These are phyloP conservation scores for Drosophila fulvimacula DNA, from an alignment of 2,888 invertebrate genomes.

Conservation along the genomic window DNA sequence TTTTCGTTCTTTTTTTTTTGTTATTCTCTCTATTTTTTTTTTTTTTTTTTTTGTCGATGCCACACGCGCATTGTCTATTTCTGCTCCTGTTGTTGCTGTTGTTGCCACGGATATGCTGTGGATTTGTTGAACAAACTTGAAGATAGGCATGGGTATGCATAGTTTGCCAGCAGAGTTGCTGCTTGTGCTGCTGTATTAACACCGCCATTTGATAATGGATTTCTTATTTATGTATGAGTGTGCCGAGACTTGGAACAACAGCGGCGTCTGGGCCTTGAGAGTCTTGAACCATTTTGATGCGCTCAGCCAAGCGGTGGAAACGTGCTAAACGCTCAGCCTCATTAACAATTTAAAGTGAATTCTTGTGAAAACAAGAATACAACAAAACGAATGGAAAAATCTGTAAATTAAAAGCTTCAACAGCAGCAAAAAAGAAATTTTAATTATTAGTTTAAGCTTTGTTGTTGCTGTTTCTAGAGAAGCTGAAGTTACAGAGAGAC, in stretches of 20 bases:
- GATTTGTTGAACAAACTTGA: constrained; percentile 46
- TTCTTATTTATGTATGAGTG: constrained; percentile 65
- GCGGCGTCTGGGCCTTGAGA: constrained; percentile 3
- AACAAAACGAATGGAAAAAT: neutral
- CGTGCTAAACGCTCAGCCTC: constrained; percentile 68
- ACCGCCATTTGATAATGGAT: constrained; percentile 74
- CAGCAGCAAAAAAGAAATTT: neutral
- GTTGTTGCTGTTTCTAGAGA: no score
- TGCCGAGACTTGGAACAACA: constrained; percentile 14
- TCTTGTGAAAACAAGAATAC: constrained; percentile 30
- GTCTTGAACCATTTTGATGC: constrained; percentile 47
- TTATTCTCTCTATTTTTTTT: constrained; percentile 1
- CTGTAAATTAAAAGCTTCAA: constrained; percentile 18
- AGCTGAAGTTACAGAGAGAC: no score
- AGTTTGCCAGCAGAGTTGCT: constrained; percentile 17
- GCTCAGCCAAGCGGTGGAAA: constrained; percentile 67
- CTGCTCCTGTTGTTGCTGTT: constrained; percentile 11
- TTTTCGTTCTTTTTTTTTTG: constrained; percentile 3
- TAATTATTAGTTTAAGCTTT: neutral
- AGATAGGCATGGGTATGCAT: constrained; percentile 35
- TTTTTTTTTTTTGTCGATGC: constrained; percentile 15
- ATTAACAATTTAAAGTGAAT: constrained; percentile 70
- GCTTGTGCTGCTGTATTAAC: constrained; percentile 51
- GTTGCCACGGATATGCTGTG: constrained; percentile 34
- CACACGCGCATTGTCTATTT: constrained; percentile 40